These are phyloP conservation scores for Pterobdella sp. DNA, from an alignment of 2,888 invertebrate species.

Conservation along the genomic window DNA sequence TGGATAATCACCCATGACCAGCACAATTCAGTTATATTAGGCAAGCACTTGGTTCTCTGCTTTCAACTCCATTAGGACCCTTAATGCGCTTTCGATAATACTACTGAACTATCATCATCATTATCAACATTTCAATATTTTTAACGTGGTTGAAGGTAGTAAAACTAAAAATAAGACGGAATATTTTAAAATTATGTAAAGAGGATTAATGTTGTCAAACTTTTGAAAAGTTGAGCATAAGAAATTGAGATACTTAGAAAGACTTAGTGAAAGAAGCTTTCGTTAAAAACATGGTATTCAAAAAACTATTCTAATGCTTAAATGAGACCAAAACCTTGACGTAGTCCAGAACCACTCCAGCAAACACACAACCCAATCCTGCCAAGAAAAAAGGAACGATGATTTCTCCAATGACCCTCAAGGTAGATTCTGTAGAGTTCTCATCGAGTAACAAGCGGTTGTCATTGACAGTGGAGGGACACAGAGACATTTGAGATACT, in stretches of 20 bases:
- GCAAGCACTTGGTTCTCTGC: too few relatives aligned
- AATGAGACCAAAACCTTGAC: conserved; percentile 22
- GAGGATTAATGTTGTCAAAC: not conserved
- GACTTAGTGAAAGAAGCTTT: not conserved
- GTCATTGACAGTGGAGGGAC: conserved; percentile 26
- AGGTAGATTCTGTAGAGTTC: conserved; percentile 11
- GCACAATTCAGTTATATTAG: too few relatives aligned
- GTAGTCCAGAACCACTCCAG: conserved; percentile 30
- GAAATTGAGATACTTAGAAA: not conserved
- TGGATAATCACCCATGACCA: too few relatives aligned
- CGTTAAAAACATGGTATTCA: not conserved
- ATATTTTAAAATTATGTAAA: not conserved
- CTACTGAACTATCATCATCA: too few relatives aligned
- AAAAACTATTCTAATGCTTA: not conserved
- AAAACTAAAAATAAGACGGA: not conserved
- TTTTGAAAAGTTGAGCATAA: not conserved
- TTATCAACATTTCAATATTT: too few relatives aligned
- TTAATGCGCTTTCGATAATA: too few relatives aligned
- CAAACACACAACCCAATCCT: conserved; percentile 32
- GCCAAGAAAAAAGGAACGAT: conserved; percentile 30
- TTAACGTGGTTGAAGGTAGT: too few relatives aligned
- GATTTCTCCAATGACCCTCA: conserved; percentile 23
- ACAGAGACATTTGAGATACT: conserved; percentile 14
- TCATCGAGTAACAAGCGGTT: conserved; percentile 26
- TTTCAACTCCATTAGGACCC: too few relatives aligned